A percentile compares a stretch with the other conserved stretches of the same genome.
phyloP scores from a whole-genome alignment of 2,888 invertebrate genomes.

The Acheta domesticus region DNA sequence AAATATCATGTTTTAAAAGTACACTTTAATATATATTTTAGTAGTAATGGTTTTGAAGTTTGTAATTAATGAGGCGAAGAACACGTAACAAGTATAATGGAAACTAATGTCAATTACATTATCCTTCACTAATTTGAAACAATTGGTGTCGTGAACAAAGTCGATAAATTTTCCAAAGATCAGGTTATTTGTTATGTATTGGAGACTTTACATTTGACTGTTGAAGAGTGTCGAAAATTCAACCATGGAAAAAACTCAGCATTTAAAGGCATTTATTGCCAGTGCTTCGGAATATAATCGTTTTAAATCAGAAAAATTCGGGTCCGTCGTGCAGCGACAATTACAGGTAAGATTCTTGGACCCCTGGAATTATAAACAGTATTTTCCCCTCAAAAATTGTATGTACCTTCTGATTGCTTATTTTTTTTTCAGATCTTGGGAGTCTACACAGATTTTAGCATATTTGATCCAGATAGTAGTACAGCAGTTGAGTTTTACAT shows the following conservation, averaged over 20 bases:
- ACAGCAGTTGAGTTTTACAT: constrained; percentile 66
- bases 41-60: too few species aligned
- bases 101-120: too few species aligned
- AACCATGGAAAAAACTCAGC: constrained; percentile 37
- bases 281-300: constrained; percentile 55
- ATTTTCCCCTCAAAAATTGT: background rate
- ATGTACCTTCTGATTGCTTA: constrained; percentile 22
- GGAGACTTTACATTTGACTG: too few species aligned
- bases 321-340: constrained; percentile 54
- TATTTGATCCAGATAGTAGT: constrained; percentile 64
- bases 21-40: too few species aligned
- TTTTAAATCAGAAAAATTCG: constrained; percentile 53
- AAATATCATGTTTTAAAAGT: too few species aligned
- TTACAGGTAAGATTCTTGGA: constrained; percentile 48
- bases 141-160: too few species aligned
- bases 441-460: constrained; percentile 59
- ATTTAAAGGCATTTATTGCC: constrained; percentile 56
- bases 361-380: background rate
- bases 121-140: too few species aligned
- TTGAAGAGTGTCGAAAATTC: too few species aligned
- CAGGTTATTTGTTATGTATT: too few species aligned
- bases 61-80: too few species aligned
- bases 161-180: too few species aligned
- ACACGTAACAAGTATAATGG: too few species aligned
- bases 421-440: constrained; percentile 56